A percentile compares a stretch with the other conserved stretches of the same genome.
These are phyloP conservation scores for Cygnus atratus DNA, from an alignment of 2,113 vertebrate genomes.

Conservation along the genomic window DNA sequence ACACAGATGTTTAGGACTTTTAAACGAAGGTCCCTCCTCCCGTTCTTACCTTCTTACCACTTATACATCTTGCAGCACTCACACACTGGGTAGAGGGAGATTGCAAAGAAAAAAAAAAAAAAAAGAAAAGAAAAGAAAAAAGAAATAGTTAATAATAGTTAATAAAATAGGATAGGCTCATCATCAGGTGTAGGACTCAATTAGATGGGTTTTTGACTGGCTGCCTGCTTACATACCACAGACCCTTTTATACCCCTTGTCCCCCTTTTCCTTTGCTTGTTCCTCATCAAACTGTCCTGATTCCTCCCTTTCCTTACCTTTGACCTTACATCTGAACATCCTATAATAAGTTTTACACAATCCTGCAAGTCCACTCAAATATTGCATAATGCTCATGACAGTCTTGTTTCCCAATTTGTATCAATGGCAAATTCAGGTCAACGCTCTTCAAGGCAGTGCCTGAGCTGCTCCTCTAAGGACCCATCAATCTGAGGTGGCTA, in stretches of 20 bases:
- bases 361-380: background rate
- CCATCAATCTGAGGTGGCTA: no score
- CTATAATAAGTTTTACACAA: no score
- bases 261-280: background rate
- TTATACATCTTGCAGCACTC: background rate
- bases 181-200: background rate
- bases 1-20: no score
- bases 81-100: background rate
- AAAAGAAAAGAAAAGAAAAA: background rate
- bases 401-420: background rate
- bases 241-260: background rate
- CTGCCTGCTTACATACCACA: background rate
- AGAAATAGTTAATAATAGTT: background rate
- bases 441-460: background rate
- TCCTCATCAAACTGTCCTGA: background rate
- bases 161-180: background rate
- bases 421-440: background rate
- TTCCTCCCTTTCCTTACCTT: background rate
- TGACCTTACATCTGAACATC: background rate
- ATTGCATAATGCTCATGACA: background rate
- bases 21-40: background rate
- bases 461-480: background rate
- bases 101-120: background rate
- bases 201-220: background rate
- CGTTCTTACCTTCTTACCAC: background rate